These are phyloP conservation scores for Ciconia boyciana DNA, from an alignment of 2,113 vertebrate genomes.

Conservation along the genomic window DNA sequence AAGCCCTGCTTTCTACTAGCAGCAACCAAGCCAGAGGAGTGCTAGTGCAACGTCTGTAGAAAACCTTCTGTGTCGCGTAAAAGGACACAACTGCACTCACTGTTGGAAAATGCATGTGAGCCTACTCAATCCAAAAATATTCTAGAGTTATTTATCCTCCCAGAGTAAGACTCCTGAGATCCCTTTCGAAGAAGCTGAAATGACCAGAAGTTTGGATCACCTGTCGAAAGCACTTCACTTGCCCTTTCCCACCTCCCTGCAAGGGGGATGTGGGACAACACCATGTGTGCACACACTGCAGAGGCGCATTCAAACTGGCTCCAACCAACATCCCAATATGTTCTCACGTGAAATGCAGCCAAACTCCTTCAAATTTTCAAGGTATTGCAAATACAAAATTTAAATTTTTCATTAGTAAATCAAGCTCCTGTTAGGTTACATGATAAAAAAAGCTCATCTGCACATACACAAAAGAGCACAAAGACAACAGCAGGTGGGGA, in stretches of 20 bases:
- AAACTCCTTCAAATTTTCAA: not conserved
- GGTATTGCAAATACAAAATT: not conserved
- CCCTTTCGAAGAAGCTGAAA: not conserved
- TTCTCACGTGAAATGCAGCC: not conserved
- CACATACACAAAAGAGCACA: not conserved
- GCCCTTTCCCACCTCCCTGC: not conserved
- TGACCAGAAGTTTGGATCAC: not conserved
- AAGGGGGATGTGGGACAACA: not conserved
- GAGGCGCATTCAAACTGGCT: not conserved
- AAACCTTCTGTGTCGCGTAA: not conserved
- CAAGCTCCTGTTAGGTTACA: not conserved
- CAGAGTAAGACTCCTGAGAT: not conserved
- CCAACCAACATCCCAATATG: not conserved
- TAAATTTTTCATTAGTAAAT: not conserved
- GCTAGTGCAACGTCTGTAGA: not conserved
- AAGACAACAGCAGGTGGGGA: not conserved
- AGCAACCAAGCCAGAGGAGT: not conserved
- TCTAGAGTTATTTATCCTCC: not conserved
- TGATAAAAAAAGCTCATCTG: not conserved
- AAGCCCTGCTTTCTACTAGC: not conserved
- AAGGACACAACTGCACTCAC: not conserved
- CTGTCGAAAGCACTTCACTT: not conserved
- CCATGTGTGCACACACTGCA: fast-evolving
- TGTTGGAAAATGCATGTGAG: not conserved
- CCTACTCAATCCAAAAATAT: not conserved